Evolutionary conservation across 2,888 invertebrate genomes (phyloP), one percentile per base, ranked within the genome.

Genomic region (Eupithecia centaureata): DNA sequence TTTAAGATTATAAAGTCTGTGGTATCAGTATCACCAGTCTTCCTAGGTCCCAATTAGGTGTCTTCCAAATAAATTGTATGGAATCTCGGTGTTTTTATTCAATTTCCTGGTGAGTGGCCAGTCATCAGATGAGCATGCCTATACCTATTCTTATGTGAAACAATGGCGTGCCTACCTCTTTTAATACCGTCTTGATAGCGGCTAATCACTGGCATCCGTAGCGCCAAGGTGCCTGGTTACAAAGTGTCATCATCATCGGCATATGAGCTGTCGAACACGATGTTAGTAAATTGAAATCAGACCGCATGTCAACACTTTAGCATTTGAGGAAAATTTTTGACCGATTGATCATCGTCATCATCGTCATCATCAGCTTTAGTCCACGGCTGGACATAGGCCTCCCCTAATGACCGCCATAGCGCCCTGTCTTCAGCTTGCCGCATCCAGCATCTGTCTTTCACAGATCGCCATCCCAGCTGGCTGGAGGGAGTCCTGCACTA

Each of bases 41-140:
- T n/a, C n/a, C n/a, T n/a, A n/a, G n/a, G n/a, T n/a, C n/a, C n/a
- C n/a, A n/a, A n/a, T n/a, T n/a, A n/a, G n/a, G 0, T 38, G n/a
- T n/a, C n/a, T 38, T 38, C 38, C n/a, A 3, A 47, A 47, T 18
- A 8, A 42, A 42, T 47, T 47, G 12, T 47, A 47, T 47, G 4
- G 4, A 47, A 47, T 47, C 22, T 22, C n/a, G 42, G 42, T 0
- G 47, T 22, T 47, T 42, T 18, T 42, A 18, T 22, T 3, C 22
- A 25, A 52, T 27, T 52, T 52, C 52, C 52, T 52, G 52, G 12
- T 47, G 13, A 12, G 15, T 18, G 22, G 30, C 57, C 10, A 30
- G 57, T 57, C 57, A 57, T 57, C 32, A 57, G 57, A 57, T 62
- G 66, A 61, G 51, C 51, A 58, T 58, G 51, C 57, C 32, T 22